phyloP scores from a whole-genome alignment of 2,888 invertebrate genomes.

The Meghimatium bilineatum region DNA sequence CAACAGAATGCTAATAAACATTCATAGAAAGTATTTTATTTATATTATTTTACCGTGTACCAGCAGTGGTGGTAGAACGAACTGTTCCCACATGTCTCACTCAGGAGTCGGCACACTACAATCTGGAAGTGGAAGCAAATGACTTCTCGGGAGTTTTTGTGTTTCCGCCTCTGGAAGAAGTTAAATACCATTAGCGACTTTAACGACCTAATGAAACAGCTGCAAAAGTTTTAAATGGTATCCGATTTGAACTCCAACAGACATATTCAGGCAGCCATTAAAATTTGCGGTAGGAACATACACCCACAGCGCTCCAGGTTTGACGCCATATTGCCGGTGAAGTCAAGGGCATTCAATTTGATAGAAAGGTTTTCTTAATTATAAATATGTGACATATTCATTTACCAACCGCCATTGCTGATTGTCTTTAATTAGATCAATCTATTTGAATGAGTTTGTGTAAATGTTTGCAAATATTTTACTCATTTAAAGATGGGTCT shows the following conservation, averaged over 20 bases:
- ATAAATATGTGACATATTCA: neutral
- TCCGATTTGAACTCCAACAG: neutral
- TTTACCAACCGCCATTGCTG: neutral
- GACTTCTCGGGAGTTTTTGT: constrained; percentile 20
- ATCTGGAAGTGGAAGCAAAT: neutral
- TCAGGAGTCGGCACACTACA: neutral
- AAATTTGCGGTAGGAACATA: neutral
- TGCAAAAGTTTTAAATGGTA: constrained; percentile 12
- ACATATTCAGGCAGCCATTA: constrained; percentile 25
- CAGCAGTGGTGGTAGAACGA: neutral
- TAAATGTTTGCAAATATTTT: too few species aligned
- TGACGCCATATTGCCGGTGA: neutral
- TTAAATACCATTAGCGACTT: constrained; percentile 32
- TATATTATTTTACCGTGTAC: constrained; percentile 10
- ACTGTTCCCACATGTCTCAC: neutral
- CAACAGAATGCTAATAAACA: neutral
- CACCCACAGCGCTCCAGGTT: neutral
- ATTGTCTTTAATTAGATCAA: constrained; percentile 7
- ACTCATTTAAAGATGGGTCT: neutral
- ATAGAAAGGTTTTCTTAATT: neutral
- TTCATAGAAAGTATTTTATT: neutral
- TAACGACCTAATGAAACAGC: constrained; percentile 38
- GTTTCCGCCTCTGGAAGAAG: constrained; percentile 17
- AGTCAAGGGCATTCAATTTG: neutral
- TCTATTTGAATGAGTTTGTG: constrained; percentile 10